Evolutionary conservation across 2,797 vertebrate genomes (phyloP).

Genomic region (Pagetopsis macropterus): DNA sequence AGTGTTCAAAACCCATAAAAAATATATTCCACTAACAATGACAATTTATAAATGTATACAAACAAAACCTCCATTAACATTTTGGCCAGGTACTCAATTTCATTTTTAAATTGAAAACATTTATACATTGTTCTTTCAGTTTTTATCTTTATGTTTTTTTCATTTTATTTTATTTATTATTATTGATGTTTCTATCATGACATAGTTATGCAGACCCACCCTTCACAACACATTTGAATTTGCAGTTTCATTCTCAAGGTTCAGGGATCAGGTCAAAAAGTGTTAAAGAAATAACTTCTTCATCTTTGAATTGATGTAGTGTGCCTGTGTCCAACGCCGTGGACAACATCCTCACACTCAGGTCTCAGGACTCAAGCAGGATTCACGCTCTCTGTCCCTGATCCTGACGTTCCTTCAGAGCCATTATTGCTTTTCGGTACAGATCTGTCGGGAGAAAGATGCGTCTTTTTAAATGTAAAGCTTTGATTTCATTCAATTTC

Average conservation of each 20-base stretch:
- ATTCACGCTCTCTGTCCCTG: constrained; percentile 64
- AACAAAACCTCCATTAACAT: constrained; percentile 26
- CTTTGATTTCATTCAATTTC: constrained; percentile 35
- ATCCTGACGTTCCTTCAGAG: constrained; percentile 86
- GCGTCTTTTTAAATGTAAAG: constrained; percentile 37
- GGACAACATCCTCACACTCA: constrained; percentile 39
- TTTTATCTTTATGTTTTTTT: background rate
- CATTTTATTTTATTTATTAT: background rate
- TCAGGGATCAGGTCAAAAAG: constrained; percentile 44
- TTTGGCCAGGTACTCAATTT: constrained; percentile 51
- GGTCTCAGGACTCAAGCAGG: background rate
- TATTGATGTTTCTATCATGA: background rate
- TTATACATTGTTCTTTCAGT: background rate
- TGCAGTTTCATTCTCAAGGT: constrained; percentile 36
- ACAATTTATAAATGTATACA: constrained; percentile 35
- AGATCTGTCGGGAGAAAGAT: constrained; percentile 82
- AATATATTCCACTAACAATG: constrained; percentile 15
- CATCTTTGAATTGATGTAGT: constrained; percentile 19
- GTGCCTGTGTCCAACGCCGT: background rate
- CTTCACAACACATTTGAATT: constrained; percentile 57
- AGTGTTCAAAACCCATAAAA: constrained; percentile 25
- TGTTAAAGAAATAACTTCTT: constrained; percentile 11
- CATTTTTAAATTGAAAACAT: background rate
- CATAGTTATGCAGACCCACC: constrained; percentile 36
- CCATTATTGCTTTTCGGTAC: constrained; percentile 88